phyloP scores from a whole-genome alignment of 1,140 invertebrate species.

The Diuraphis noxia region DNA sequence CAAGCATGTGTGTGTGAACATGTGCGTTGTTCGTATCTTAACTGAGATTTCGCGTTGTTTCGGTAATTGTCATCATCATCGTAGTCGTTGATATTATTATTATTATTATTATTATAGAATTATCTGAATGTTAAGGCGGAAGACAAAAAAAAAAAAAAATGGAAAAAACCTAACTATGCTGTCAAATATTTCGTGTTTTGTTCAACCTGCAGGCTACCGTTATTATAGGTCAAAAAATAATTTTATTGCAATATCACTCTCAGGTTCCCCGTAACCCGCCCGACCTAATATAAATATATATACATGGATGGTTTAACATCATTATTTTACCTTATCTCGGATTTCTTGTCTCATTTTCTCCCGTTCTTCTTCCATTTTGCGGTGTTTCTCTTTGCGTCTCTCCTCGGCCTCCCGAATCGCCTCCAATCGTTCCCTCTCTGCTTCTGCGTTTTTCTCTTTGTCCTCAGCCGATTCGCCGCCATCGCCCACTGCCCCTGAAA shows the following conservation, averaged over 20 bases:
- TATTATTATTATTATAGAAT: neutral
- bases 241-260: conserved; percentile 7
- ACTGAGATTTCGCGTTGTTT: neutral
- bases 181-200: neutral
- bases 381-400: conserved; percentile 92
- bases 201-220: neutral
- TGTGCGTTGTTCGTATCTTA: neutral
- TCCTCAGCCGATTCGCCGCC: conserved; percentile 82
- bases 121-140: neutral
- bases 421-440: conserved; percentile 90
- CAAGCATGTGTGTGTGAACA: neutral
- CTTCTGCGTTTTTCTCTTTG: conserved; percentile 93
- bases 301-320: neutral
- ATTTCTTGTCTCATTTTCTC: conserved; percentile 98
- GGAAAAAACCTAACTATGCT: neutral
- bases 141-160: neutral
- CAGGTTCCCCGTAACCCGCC: neutral
- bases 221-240: neutral
- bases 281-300: neutral
- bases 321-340: conserved; percentile 83
- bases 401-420: conserved; percentile 93
- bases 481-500: conserved; percentile 83
- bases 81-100: neutral
- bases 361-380: conserved; percentile 97
- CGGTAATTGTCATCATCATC: neutral